Conservation (phyloP, 2,888 invertebrate species). For the Heteromyza rotundicornis region DNA sequence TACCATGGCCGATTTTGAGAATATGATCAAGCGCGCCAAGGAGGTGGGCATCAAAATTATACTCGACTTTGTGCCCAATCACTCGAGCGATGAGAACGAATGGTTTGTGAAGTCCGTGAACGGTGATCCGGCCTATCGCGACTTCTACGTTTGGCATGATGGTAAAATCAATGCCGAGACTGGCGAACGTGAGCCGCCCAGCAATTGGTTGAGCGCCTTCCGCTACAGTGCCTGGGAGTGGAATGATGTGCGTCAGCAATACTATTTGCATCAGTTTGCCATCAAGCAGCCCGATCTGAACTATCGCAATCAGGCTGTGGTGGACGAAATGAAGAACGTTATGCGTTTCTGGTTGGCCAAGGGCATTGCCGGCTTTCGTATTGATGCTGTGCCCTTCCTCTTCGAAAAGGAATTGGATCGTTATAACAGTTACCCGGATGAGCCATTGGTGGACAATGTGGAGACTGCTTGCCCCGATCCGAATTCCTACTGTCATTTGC, state of each 20-base stretch:
- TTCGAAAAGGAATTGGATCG: conserved; percentile 53
- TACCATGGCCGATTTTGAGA: conserved; percentile 73
- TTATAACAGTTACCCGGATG: conserved; percentile 62
- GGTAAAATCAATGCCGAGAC: conserved; percentile 57
- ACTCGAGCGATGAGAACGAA: conserved; percentile 76
- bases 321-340: conserved; percentile 66
- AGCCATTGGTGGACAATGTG: conserved; percentile 64
- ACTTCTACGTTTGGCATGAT: conserved; percentile 78
- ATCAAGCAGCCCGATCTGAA: conserved; percentile 72
- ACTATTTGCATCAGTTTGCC: conserved; percentile 71
- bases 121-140: conserved; percentile 68
- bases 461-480: conserved; percentile 58
- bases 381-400: conserved; percentile 69
- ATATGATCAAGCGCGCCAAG: conserved; percentile 67
- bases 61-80: conserved; percentile 66
- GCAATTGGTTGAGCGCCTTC: conserved; percentile 66
- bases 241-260: conserved; percentile 67
- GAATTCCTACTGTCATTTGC: conserved; percentile 65
- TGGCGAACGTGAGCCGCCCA: conserved; percentile 61
- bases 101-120: conserved; percentile 81
- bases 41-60: conserved; percentile 63
- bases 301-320: conserved; percentile 65
- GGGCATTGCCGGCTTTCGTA: conserved; percentile 81
- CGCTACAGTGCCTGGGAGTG: conserved; percentile 71
- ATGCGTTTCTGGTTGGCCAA: conserved; percentile 78